These are phyloP conservation scores for Uloborus diversus DNA, from an alignment of 1,140 invertebrate species.

Conservation along the genomic window DNA sequence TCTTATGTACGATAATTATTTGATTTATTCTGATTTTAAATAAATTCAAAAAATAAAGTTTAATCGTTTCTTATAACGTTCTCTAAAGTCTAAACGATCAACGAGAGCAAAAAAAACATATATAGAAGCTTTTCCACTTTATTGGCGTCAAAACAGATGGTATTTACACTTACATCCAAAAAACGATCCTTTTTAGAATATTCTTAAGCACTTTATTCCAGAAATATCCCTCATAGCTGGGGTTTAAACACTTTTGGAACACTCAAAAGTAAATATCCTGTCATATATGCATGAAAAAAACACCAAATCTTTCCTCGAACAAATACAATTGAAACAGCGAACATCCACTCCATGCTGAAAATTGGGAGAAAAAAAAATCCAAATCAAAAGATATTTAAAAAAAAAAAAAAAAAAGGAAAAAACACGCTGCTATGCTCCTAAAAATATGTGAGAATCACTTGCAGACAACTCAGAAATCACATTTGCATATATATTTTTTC, in stretches of 20 bases:
- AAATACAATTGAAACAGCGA: not conserved
- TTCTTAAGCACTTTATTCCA: not conserved
- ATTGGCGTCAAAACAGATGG: no score
- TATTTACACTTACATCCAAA: not conserved
- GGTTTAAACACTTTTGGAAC: slow-evolving; percentile 8
- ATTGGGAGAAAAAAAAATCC: not conserved
- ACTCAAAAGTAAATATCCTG: slow-evolving; percentile 7
- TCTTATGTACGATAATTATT: no score
- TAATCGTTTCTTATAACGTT: no score
- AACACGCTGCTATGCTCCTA: not conserved
- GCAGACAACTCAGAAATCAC: slow-evolving; percentile 29
- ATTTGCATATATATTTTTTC: slow-evolving; percentile 44
- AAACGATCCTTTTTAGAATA: not conserved
- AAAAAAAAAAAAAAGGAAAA: not conserved
- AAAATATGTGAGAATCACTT: slow-evolving; percentile 39
- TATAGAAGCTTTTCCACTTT: no score
- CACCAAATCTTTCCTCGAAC: not conserved
- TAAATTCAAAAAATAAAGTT: no score
- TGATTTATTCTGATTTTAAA: no score
- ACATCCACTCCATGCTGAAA: not conserved
- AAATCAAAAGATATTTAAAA: not conserved
- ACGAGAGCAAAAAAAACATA: no score
- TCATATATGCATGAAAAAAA: slow-evolving; percentile 15
- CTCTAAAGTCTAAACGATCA: no score
- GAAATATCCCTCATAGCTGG: not conserved